Conservation (phyloP, 2,797 vertebrate genomes). For the Aythya fuligula region DNA sequence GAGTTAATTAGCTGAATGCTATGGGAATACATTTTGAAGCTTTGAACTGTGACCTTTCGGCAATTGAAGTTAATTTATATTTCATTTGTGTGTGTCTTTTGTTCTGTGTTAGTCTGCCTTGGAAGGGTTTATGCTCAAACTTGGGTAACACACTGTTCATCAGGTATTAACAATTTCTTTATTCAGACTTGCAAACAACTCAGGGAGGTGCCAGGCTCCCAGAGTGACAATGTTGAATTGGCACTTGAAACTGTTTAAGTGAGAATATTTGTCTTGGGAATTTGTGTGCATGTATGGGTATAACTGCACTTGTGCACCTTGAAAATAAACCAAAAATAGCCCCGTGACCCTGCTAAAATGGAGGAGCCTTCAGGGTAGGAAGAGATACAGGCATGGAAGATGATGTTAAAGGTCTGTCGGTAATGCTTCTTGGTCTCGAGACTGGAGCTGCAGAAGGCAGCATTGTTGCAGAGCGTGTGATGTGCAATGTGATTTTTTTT, state of each 20-base stretch:
- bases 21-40: not conserved
- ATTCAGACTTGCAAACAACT: not conserved
- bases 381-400: not conserved
- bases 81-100: not conserved
- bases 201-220: not conserved
- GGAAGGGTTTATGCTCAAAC: not conserved
- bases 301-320: not conserved
- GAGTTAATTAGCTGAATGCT: slow-evolving; percentile 5
- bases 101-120: not conserved
- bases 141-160: not conserved
- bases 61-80: not conserved
- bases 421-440: not conserved
- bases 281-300: not conserved
- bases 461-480: not conserved
- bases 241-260: not conserved
- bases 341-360: not conserved
- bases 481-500: not conserved
- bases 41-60: not conserved
- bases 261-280: not conserved
- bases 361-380: not conserved
- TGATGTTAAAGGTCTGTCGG: not conserved
- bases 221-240: not conserved
- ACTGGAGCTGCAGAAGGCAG: not conserved
- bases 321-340: not conserved
- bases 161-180: not conserved